Conservation (phyloP, 2,113 vertebrate genomes). For the Gobio gobio region DNA sequence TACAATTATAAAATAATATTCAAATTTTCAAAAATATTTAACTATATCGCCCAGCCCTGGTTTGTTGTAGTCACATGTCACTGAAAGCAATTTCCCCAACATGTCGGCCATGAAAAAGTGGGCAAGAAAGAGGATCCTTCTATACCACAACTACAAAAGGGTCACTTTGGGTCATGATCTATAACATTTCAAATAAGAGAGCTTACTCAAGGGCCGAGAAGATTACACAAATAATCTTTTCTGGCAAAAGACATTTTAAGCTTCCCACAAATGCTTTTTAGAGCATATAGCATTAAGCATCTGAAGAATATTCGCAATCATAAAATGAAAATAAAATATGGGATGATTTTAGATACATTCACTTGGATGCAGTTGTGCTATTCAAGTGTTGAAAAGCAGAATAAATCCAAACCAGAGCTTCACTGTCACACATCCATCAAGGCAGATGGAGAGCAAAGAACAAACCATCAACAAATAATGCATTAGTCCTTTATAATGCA, state of each 20-base stretch:
- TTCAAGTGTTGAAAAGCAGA: not conserved
- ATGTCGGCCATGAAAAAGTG: not conserved
- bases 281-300: not conserved
- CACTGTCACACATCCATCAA: not conserved
- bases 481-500: not conserved
- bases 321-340: not conserved
- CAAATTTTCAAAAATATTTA: not conserved
- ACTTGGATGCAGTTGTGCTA: not conserved
- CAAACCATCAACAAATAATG: not conserved
- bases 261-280: slow-evolving; percentile 9
- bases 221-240: slow-evolving; percentile 47
- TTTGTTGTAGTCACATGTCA: no score
- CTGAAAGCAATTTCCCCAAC: not conserved
- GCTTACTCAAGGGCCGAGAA: slow-evolving; percentile 32
- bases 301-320: not conserved
- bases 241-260: slow-evolving; percentile 21
- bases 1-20: not conserved
- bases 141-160: slow-evolving; percentile 20
- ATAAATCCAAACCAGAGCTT: slow-evolving; percentile 11
- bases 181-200: slow-evolving; percentile 37
- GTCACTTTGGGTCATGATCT: not conserved
- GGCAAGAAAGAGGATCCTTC: not conserved
- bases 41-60: no score
- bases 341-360: not conserved
- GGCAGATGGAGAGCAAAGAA: not conserved